A percentile compares a stretch with the other conserved stretches of the same genome.
phyloP scores from a whole-genome alignment of 1,140 invertebrate species.

The Dreissena polymorpha region DNA sequence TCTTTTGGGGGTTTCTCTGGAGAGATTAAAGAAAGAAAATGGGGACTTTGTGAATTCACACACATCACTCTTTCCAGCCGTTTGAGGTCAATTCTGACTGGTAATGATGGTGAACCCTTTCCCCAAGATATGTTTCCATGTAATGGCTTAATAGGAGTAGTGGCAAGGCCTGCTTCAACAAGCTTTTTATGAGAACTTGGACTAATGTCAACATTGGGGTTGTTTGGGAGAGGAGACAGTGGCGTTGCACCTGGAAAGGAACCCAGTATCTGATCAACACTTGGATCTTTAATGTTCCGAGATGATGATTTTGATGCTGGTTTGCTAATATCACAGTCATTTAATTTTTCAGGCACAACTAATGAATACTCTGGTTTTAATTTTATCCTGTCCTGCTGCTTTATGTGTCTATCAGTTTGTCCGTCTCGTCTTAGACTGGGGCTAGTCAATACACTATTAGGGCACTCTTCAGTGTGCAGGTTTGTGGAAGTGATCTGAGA shows the following conservation, averaged over 20 bases:
- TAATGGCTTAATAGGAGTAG: slow-evolving; percentile 32
- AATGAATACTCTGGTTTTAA: slow-evolving; percentile 22
- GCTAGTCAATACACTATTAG: slow-evolving; percentile 21
- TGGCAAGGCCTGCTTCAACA: slow-evolving; percentile 12
- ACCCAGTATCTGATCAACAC: slow-evolving; percentile 25
- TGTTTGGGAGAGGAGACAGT: slow-evolving; percentile 30
- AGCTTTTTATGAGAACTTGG: slow-evolving; percentile 2
- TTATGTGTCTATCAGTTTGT: slow-evolving; percentile 33
- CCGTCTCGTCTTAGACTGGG: slow-evolving; percentile 24
- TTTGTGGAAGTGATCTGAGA: slow-evolving; percentile 14
- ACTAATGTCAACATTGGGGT: slow-evolving; percentile 16
- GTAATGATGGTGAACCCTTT: slow-evolving; percentile 27
- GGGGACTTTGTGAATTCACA: slow-evolving; percentile 9
- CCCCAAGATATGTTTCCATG: slow-evolving; percentile 26
- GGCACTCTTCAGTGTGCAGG: slow-evolving; percentile 11
- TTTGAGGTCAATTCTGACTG: slow-evolving; percentile 41
- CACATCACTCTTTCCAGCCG: slow-evolving; percentile 13
- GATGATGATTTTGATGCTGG: background rate
- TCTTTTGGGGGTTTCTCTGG: slow-evolving; percentile 20
- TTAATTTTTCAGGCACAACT: slow-evolving; percentile 35
- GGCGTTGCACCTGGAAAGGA: slow-evolving; percentile 32
- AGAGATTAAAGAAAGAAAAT: slow-evolving; percentile 25
- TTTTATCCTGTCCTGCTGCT: slow-evolving; percentile 37
- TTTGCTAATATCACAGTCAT: slow-evolving; percentile 48
- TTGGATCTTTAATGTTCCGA: slow-evolving; percentile 24